Percentiles rank a stretch among this genome's conserved stretches.
Evolutionary conservation across 2,888 invertebrate genomes (phyloP).

Genomic region (Lobophora halterata): DNA sequence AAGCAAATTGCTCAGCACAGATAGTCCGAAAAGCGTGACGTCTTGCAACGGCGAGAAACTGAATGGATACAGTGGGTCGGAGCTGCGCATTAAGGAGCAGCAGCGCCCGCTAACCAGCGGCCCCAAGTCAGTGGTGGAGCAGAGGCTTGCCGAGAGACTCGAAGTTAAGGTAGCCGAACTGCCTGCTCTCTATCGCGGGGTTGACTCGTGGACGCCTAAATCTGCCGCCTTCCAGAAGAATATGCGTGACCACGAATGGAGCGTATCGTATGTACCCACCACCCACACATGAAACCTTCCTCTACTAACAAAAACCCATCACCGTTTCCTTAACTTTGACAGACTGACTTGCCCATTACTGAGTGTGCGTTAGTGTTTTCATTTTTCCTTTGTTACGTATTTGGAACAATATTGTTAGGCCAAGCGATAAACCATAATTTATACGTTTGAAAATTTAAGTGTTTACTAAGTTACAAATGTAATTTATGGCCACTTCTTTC

Average conservation of each 20-base stretch:
- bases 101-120: slow-evolving; percentile 67
- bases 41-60: slow-evolving; percentile 72
- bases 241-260: slow-evolving; percentile 80
- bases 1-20: slow-evolving; percentile 74
- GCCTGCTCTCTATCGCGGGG: slow-evolving; percentile 86
- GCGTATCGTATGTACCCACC: slow-evolving; percentile 76
- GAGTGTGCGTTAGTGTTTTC: slow-evolving; percentile 21
- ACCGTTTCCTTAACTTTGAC: slow-evolving; percentile 36
- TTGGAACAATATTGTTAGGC: too few species aligned
- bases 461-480: too few species aligned
- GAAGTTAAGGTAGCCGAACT: slow-evolving; percentile 80
- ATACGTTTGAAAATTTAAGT: too few species aligned
- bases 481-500: too few species aligned
- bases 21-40: slow-evolving; percentile 74
- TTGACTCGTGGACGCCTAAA: slow-evolving; percentile 88
- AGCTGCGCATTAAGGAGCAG: slow-evolving; percentile 63
- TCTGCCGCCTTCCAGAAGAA: slow-evolving; percentile 80
- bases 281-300: slow-evolving; percentile 18
- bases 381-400: too few species aligned
- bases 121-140: slow-evolving; percentile 67
- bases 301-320: slow-evolving; percentile 55
- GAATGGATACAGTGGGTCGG: slow-evolving; percentile 61
- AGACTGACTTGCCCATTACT: slow-evolving; percentile 8
- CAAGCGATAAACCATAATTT: too few species aligned
- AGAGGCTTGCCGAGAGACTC: slow-evolving; percentile 72